A percentile compares a stretch with the other conserved stretches of the same genome.
phyloP scores from a whole-genome alignment of 2,113 vertebrate species.

The Hippoglossus stenolepis region DNA sequence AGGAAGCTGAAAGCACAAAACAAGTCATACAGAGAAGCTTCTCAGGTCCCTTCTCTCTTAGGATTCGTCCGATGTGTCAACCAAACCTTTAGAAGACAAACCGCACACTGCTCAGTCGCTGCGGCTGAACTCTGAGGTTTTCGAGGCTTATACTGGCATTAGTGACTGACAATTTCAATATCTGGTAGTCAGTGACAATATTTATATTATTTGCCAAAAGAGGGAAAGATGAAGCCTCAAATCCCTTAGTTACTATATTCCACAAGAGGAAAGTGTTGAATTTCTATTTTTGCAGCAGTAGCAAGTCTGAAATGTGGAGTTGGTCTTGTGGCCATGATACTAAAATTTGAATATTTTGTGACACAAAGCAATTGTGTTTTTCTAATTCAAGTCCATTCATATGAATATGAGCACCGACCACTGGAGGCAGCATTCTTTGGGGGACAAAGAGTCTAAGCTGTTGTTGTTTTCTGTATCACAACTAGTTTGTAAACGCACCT shows the following conservation, averaged over 20 bases:
- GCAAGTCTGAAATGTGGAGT: neutral
- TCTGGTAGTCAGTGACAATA: neutral
- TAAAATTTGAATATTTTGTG: neutral
- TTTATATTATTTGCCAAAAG: neutral
- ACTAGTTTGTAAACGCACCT: too few relatives aligned
- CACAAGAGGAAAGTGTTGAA: neutral
- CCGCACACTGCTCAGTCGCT: neutral
- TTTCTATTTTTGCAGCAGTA: neutral
- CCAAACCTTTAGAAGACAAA: conserved; percentile 22
- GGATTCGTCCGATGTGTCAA: neutral
- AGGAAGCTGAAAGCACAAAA: conserved; percentile 23
- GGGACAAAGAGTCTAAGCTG: neutral
- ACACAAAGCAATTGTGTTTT: neutral
- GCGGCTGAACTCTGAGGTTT: neutral
- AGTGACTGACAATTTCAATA: neutral
- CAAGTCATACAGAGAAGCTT: conserved; percentile 12
- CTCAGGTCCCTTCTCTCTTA: conserved; percentile 6
- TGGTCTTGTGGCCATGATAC: too few relatives aligned
- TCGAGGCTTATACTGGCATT: neutral
- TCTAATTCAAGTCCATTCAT: neutral
- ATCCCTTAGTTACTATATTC: neutral
- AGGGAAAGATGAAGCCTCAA: neutral
- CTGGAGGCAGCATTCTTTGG: too few relatives aligned
- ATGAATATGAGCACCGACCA: neutral
- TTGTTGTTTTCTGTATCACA: too few relatives aligned